Evolutionary conservation across 2,113 vertebrate genomes (phyloP).

Genomic region (Morone saxatilis): DNA sequence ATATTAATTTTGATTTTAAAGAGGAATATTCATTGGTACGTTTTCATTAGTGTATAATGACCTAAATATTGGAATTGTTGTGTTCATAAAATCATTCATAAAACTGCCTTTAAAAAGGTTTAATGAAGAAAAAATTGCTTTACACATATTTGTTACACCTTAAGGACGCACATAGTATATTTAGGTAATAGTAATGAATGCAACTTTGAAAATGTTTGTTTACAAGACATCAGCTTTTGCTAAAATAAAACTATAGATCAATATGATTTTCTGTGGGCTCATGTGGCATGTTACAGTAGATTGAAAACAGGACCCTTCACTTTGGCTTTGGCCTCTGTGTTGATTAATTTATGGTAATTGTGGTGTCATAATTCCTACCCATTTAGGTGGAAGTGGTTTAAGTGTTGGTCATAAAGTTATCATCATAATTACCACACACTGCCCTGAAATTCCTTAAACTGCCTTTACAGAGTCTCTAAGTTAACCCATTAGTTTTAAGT

Average conservation of each 20-base stretch:
- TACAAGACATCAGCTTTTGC: neutral
- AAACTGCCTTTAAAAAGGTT: no score
- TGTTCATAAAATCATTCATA: no score
- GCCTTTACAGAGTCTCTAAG: neutral
- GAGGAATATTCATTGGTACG: no score
- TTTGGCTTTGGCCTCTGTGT: neutral
- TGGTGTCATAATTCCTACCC: neutral
- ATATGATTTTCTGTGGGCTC: neutral
- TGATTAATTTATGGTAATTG: neutral
- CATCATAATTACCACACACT: conserved; percentile 4
- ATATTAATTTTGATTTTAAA: neutral
- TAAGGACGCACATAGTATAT: no score
- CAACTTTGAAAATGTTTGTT: neutral
- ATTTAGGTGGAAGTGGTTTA: neutral
- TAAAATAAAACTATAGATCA: neutral
- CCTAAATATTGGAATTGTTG: no score
- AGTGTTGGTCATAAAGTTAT: neutral
- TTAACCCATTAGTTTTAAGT: conserved; percentile 30
- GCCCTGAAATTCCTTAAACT: conserved; percentile 2
- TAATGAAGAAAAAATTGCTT: no score
- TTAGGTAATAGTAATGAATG: no score
- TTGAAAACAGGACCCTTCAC: neutral
- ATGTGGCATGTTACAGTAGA: neutral
- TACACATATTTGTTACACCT: no score
- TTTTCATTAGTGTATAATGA: no score